Evolutionary conservation across 2,113 vertebrate species (phyloP), one percentile per base, ranked within the genome.

Genomic region (Chloropsis cyanopogon): DNA sequence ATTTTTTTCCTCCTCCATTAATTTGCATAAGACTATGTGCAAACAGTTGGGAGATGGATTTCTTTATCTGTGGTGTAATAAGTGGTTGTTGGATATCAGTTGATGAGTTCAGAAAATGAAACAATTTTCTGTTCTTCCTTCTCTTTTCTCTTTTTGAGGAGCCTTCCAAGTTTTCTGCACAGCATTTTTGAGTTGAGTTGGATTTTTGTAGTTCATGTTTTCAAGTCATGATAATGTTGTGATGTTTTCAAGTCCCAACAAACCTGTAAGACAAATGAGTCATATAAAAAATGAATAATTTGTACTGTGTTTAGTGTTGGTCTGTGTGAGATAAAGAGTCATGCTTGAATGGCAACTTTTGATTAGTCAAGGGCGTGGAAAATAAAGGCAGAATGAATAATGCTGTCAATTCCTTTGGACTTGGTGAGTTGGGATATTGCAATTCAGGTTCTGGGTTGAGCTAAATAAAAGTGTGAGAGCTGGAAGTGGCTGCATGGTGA

Each of bases 171-270:
- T 69, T 69, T 60, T 7, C 41, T 73, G 59, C 54, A 7, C 6
- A 26, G 19, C 6, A 7, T 26, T 81, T 69, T 37, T 2, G 23
- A 19, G 25, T 44, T 49, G 75, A 29, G 16, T 56, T 79, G 59
- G 50, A 4, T n/a, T 83, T 82, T 52, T 56, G 56, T 28, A 26
- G 53, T 65, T 63, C 22, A 6, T 0, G 0, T 68, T 88, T 79
- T 61, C 50, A 29, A 68, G 24, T 64, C 25, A 14, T 2, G 1
- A 8, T 18, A 26, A 44, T 0, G 0, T 31, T 2, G 13, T 17
- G 54, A 60, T 5, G 3, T 61, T 76, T 83, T 80, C 63, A 59
- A 59, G 28, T 85, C 70, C 17, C 50, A 53, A 7, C 44, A 73
- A 72, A 64, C 10, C 42, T 8, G 1, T 25, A 28, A 41, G 18